These are phyloP conservation scores for Psylliodes chrysocephalus DNA, from an alignment of 2,888 invertebrate genomes.

Conservation along the genomic window DNA sequence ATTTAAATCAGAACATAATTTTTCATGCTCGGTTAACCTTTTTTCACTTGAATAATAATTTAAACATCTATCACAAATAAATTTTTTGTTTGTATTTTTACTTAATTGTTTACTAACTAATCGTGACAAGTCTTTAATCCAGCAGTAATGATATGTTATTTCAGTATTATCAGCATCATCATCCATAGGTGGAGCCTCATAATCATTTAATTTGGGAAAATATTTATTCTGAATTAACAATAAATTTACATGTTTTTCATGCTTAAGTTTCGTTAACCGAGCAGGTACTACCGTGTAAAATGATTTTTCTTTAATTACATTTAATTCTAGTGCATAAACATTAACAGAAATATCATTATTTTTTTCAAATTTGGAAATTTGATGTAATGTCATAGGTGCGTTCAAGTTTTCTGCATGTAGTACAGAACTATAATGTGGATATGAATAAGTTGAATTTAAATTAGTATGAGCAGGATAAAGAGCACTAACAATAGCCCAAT, in stretches of 20 bases:
- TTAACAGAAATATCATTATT: slow-evolving; percentile 45
- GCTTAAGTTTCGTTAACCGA: slow-evolving; percentile 23
- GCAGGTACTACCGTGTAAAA: slow-evolving; percentile 7
- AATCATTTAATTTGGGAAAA: slow-evolving; percentile 11
- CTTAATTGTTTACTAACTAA: slow-evolving; percentile 30
- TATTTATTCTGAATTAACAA: slow-evolving; percentile 37
- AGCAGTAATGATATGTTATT: slow-evolving; percentile 38
- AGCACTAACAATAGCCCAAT: slow-evolving; percentile 46
- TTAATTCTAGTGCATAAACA: slow-evolving; percentile 33
- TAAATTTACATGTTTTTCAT: slow-evolving; percentile 34
- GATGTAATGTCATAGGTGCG: slow-evolving; percentile 37
- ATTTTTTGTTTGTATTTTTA: slow-evolving; percentile 13
- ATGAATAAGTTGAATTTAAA: slow-evolving; percentile 36
- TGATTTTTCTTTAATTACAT: background rate
- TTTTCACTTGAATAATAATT: slow-evolving; percentile 28
- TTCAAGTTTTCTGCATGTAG: slow-evolving; percentile 42
- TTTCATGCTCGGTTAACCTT: too few species aligned
- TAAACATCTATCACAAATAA: slow-evolving; percentile 40
- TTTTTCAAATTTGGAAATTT: slow-evolving; percentile 47
- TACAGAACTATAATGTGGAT: slow-evolving; percentile 28
- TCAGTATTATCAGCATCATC: slow-evolving; percentile 3
- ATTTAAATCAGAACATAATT: too few species aligned
- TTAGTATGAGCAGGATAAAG: slow-evolving; percentile 39
- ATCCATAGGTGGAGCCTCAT: background rate
- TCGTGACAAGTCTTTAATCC: slow-evolving; percentile 42